Percentiles rank a stretch among this genome's conserved stretches.
Conservation (phyloP, 2,888 invertebrate species). For the Lasiommata megera region DNA sequence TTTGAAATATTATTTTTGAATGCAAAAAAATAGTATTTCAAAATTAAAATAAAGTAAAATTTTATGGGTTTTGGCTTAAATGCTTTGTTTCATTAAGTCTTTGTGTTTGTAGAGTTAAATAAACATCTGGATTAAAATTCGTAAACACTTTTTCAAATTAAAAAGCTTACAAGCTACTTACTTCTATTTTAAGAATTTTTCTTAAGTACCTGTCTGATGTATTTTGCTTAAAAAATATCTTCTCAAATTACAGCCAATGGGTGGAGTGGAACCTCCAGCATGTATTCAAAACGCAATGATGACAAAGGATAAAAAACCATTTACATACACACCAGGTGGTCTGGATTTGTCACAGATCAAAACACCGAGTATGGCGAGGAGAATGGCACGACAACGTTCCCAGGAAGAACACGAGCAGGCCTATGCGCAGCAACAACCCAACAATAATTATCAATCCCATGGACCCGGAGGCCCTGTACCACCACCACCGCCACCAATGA, state of each 20-base stretch:
- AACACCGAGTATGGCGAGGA: slow-evolving; percentile 93
- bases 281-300: slow-evolving; percentile 97
- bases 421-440: slow-evolving; percentile 49
- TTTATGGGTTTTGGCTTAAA: no score
- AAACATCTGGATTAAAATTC: no score
- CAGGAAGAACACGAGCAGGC: slow-evolving; percentile 79
- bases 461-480: slow-evolving; percentile 57
- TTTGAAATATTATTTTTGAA: no score
- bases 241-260: slow-evolving; percentile 67
- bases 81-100: no score
- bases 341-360: slow-evolving; percentile 94
- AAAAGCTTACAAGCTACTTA: no score
- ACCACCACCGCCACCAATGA: slow-evolving; percentile 72
- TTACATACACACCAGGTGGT: slow-evolving; percentile 97
- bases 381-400: slow-evolving; percentile 85
- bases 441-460: slow-evolving; percentile 55
- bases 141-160: no score
- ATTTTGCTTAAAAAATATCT: not conserved
- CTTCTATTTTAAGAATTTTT: no score
- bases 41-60: no score
- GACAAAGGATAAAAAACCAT: slow-evolving; percentile 97
- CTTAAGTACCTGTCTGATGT: no score
- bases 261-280: slow-evolving; percentile 87
- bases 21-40: no score
- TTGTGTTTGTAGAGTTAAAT: no score